These are phyloP conservation scores for Cecidostiba fungosa DNA, from an alignment of 2,888 invertebrate species.

Conservation along the genomic window DNA sequence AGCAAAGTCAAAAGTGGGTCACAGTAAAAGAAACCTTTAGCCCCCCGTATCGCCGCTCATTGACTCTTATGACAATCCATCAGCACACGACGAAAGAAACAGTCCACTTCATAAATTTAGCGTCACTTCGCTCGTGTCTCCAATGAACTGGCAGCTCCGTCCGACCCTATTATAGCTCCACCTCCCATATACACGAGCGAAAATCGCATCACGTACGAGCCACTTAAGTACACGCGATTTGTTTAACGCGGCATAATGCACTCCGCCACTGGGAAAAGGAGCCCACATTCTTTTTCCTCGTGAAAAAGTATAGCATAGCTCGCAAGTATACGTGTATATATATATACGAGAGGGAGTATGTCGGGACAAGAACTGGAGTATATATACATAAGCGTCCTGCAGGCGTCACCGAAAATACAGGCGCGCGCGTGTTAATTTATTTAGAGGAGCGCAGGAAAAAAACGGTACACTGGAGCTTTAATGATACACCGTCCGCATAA, in stretches of 20 bases:
- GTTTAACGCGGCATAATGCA: conserved; percentile 16
- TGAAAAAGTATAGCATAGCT: neutral
- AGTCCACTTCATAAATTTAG: conserved; percentile 37
- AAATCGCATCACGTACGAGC: conserved; percentile 25
- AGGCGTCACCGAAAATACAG: neutral
- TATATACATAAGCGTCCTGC: neutral
- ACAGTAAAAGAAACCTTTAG: neutral
- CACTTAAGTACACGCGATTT: conserved; percentile 51
- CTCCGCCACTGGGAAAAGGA: neutral
- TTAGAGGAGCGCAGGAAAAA: conserved; percentile 9
- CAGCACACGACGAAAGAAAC: conserved; percentile 10
- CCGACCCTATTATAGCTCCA: neutral
- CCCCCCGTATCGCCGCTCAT: neutral
- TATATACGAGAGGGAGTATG: neutral
- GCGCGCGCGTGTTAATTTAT: conserved; percentile 21
- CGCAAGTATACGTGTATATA: neutral
- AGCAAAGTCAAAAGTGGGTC: neutral
- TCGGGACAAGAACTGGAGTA: neutral
- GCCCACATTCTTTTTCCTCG: neutral
- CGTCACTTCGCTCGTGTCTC: neutral
- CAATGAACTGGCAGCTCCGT: neutral
- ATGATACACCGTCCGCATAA: conserved; percentile 20
- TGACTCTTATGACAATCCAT: conserved; percentile 20
- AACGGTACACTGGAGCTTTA: neutral
- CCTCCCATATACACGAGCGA: neutral